Percentiles rank a stretch among this genome's conserved stretches.
These are phyloP conservation scores for Gorsachius magnificus DNA, from an alignment of 2,797 vertebrate genomes.

Conservation along the genomic window DNA sequence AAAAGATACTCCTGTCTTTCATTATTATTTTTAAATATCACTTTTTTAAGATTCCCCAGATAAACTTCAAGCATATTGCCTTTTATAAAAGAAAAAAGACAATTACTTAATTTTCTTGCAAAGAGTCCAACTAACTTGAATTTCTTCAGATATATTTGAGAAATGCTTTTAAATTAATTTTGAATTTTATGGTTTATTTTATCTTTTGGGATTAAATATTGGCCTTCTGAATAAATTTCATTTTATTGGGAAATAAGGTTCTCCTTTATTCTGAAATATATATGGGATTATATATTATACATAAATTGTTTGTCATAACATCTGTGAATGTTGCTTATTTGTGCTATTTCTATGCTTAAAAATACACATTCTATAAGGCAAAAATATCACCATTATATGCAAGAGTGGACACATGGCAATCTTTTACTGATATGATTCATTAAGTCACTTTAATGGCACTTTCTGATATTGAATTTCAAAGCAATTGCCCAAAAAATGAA, in stretches of 20 bases:
- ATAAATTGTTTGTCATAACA: background rate
- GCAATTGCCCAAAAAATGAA: background rate
- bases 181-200: background rate
- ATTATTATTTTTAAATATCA: background rate
- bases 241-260: background rate
- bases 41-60: background rate
- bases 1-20: conserved; percentile 6
- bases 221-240: background rate
- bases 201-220: background rate
- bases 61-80: background rate
- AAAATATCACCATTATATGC: background rate
- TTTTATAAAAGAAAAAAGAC: background rate
- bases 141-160: background rate
- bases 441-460: background rate
- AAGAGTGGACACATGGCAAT: background rate
- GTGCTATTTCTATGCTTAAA: background rate
- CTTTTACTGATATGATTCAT: background rate
- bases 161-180: background rate
- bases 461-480: background rate
- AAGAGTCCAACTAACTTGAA: background rate
- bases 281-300: background rate
- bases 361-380: background rate
- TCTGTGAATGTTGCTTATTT: background rate
- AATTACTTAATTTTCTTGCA: background rate
- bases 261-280: background rate